A percentile compares a stretch with the other conserved stretches of the same genome.
phyloP scores from a whole-genome alignment of 2,113 vertebrate species.

The Columba livia region DNA sequence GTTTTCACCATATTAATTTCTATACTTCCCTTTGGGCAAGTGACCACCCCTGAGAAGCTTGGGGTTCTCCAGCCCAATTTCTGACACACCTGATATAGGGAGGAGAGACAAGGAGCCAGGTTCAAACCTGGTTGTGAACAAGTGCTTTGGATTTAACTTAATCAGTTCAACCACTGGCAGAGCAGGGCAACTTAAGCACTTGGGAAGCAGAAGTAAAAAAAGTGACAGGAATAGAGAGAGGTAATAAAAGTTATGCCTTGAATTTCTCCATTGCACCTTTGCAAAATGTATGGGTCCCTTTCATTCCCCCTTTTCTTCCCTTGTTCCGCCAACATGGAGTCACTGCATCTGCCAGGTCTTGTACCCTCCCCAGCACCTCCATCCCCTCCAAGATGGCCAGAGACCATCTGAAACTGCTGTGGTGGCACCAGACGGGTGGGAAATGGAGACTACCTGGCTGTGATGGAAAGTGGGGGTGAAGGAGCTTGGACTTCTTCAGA shows the following conservation, averaged over 20 bases:
- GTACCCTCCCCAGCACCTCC: rapidly evolving
- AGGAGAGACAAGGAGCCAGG: not conserved
- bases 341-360: not conserved
- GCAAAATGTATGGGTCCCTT: not conserved
- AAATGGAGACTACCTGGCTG: not conserved
- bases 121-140: not conserved
- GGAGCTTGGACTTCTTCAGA: not conserved
- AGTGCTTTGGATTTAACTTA: not conserved
- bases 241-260: not conserved
- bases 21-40: not conserved
- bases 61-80: not conserved
- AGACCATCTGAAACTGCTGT: not conserved
- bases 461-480: rapidly evolving
- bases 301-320: not conserved
- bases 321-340: rapidly evolving
- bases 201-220: not conserved
- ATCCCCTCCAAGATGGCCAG: not conserved
- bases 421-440: not conserved
- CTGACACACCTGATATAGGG: not conserved
- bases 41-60: not conserved
- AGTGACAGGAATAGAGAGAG: not conserved
- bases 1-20: not conserved
- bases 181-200: not conserved
- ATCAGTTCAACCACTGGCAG: not conserved
- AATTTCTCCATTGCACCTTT: not conserved